Evolutionary conservation across 2,888 invertebrate species (phyloP).

Genomic region (Conops quadrifasciatus): DNA sequence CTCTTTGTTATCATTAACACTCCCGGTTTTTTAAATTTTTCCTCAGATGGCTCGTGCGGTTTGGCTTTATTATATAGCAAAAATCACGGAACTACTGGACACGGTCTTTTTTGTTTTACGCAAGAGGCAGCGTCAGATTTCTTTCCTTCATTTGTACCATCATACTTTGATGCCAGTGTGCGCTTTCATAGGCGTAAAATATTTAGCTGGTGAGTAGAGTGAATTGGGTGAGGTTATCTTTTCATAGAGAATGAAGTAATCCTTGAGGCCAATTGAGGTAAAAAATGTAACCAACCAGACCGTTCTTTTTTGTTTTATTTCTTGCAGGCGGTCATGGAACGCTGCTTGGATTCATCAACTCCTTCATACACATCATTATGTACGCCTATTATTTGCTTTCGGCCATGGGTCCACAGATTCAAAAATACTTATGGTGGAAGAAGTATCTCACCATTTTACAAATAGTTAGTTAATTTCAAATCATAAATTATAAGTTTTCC

Average conservation of each 20-base stretch:
- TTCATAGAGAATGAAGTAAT: neutral
- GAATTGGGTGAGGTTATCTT: too few relatives aligned
- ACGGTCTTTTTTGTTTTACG: constrained; percentile 83
- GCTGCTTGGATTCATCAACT: constrained; percentile 85
- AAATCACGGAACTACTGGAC: constrained; percentile 63
- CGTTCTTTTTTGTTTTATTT: neutral
- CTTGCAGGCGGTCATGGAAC: constrained; percentile 85
- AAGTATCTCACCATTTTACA: constrained; percentile 88
- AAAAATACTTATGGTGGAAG: constrained; percentile 96
- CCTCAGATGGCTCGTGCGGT: constrained; percentile 65
- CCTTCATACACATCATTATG: constrained; percentile 91
- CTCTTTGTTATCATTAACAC: too few relatives aligned
- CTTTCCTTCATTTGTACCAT: constrained; percentile 87
- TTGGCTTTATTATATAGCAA: constrained; percentile 65
- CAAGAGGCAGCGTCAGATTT: constrained; percentile 82
- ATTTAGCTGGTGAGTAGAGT: constrained; percentile 69
- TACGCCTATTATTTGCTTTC: constrained; percentile 89
- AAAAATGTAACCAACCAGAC: neutral
- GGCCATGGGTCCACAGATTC: constrained; percentile 86
- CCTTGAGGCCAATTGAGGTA: neutral
- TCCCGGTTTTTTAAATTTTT: neutral
- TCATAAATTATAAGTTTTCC: neutral
- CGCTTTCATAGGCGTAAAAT: constrained; percentile 76
- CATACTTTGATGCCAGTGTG: constrained; percentile 77
- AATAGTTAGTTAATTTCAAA: constrained; percentile 70